A percentile compares a stretch with the other conserved stretches of the same genome.
Evolutionary conservation across 1,140 invertebrate genomes (phyloP).

Genomic region (Arctopsyche grandis): DNA sequence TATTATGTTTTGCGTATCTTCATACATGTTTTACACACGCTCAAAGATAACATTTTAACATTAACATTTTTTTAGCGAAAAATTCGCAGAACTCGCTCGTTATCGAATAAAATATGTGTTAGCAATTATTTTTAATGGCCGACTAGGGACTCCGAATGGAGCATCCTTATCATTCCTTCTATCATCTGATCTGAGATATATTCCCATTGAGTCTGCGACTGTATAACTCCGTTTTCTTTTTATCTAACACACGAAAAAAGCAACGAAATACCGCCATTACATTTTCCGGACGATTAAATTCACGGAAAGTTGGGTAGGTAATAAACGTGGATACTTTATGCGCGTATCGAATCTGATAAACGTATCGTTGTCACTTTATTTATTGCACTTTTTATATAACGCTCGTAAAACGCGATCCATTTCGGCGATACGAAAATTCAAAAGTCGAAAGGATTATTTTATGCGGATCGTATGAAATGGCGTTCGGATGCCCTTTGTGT

Average conservation of each 20-base stretch:
- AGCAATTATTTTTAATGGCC: conserved; percentile 49
- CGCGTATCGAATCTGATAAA: neutral
- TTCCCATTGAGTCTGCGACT: conserved; percentile 19
- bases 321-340: conserved; percentile 29
- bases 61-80: neutral
- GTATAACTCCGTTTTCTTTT: conserved; percentile 18
- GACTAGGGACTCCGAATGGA: neutral
- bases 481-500: neutral
- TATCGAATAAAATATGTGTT: conserved; percentile 28
- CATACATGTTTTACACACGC: no score
- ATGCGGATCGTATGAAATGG: no score
- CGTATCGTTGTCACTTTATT: neutral
- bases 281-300: conserved; percentile 44
- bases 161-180: conserved; percentile 41
- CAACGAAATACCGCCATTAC: conserved; percentile 39
- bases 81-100: neutral
- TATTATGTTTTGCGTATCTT: neutral
- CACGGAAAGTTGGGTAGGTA: conserved; percentile 34
- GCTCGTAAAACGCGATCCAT: neutral
- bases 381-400: conserved; percentile 4
- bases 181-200: conserved; percentile 43
- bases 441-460: no score
- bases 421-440: no score
- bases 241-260: conserved; percentile 9
- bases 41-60: no score